Base-by-base conservation (phyloP, 2,113 vertebrate genomes). In the Pongo abelii region DNA sequence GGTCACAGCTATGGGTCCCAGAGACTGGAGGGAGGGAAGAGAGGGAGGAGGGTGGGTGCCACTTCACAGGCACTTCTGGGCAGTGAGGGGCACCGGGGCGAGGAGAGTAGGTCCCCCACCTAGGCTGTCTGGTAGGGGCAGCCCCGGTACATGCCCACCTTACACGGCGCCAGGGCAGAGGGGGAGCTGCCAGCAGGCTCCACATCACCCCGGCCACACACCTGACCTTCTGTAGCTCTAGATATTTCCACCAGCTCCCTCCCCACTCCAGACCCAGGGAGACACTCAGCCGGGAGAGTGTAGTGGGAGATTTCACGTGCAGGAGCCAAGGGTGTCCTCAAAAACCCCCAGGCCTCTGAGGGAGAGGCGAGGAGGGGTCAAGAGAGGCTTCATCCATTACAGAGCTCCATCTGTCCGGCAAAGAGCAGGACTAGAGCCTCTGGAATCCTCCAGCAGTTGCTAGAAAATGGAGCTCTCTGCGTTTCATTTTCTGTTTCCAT, bases 151-250 rank as follows among this genome's bases (percentile, higher is more conserved):
- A 5, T 0, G 1, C 5, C 69, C 38, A 8, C 46, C 22, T 32
- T 57, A 10, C 46, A 6, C 0, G 1, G 22, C 18, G 35, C 50
- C 59, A 48, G 9, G 35, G 87, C 32, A 4, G 18, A 25, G 12
- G 2, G 0, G 3, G 14, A 1, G 38, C 7, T 3, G 4, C 6
- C 10, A n/a, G 14, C 20, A 23, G 55, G 27, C 12, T 52, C 3
- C 0, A 9, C 7, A 1, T 14, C 35, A 6, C 5, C 81, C 23
- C 2, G 38, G 61, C 25, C 18, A 2, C 85, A 67, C 2, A 0
- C 40, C 30, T 0, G 22, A 50, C 35, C 72, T 20, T 52, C 59
- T 3, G 1, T 0, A 0, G 30, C 22, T 2, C 35, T 22, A 6
- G 2, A 0, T 6, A 18, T 38, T 87, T 32, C 6, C 1, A 59